A percentile compares a stretch with the other conserved stretches of the same genome.
Evolutionary conservation across 2,113 vertebrate genomes (phyloP).

Genomic region (Triplophysa rosa): DNA sequence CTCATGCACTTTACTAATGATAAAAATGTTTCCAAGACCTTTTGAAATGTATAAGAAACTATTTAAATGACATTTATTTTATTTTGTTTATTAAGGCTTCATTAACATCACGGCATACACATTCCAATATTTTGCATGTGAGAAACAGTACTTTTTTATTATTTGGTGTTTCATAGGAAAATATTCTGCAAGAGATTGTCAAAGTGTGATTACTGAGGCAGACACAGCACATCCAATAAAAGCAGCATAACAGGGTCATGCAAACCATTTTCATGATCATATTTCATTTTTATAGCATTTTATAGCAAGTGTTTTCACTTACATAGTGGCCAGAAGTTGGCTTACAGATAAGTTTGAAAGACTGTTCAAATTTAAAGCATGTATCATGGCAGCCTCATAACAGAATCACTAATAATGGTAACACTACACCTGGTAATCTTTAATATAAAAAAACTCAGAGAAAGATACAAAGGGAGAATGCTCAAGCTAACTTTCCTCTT

Average conservation of each 20-base stretch:
- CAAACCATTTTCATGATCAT: conserved; percentile 32
- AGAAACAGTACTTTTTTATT: conserved; percentile 30
- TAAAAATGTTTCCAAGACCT: too few species aligned
- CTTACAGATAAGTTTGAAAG: not conserved
- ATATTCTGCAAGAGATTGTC: conserved; percentile 5
- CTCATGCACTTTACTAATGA: not conserved
- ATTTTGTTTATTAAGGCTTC: conserved; percentile 41
- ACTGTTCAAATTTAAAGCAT: not conserved
- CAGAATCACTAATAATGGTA: too few species aligned
- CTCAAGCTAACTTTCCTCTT: not conserved
- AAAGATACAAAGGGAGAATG: not conserved
- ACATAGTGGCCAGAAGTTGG: not conserved
- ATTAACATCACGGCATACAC: conserved; percentile 46
- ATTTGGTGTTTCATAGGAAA: conserved; percentile 36
- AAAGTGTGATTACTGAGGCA: conserved; percentile 5
- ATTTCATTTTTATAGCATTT: not conserved
- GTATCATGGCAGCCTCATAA: not conserved
- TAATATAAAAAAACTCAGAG: too few species aligned
- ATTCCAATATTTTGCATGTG: conserved; percentile 43
- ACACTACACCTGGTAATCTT: too few species aligned
- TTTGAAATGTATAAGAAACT: conserved; percentile 29
- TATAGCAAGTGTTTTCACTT: not conserved
- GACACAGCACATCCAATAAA: conserved; percentile 20
- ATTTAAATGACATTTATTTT: conserved; percentile 4
- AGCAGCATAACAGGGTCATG: conserved; percentile 53